Conservation (phyloP, 2,797 vertebrate species). For the Acanthurus leucopareius region DNA sequence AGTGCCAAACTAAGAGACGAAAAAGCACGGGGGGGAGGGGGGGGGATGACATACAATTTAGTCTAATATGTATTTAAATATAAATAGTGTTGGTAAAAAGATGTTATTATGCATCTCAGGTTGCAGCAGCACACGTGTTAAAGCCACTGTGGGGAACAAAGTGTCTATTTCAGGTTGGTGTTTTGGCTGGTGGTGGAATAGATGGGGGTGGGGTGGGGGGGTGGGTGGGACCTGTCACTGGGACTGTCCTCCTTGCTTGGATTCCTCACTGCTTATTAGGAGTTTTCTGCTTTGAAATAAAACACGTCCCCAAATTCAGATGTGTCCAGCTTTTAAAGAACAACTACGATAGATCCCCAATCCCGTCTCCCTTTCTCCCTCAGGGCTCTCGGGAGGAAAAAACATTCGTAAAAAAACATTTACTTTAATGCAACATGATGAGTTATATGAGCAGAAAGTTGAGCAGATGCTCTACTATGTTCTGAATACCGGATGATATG, state of each 20-base stretch:
- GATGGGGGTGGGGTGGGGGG: constrained; percentile 31
- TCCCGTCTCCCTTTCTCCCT: background rate
- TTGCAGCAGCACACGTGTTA: constrained; percentile 64
- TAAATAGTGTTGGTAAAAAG: constrained; percentile 67
- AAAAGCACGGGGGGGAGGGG: constrained; percentile 48
- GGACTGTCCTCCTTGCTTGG: constrained; percentile 27
- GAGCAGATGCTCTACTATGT: background rate
- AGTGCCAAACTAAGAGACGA: constrained; percentile 59
- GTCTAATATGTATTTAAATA: constrained; percentile 66
- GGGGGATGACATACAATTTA: constrained; percentile 59
- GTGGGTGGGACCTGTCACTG: constrained; percentile 30
- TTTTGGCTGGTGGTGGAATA: constrained; percentile 59
- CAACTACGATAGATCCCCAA: constrained; percentile 27
- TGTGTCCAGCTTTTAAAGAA: constrained; percentile 31
- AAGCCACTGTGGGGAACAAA: constrained; percentile 62
- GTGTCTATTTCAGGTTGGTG: constrained; percentile 57
- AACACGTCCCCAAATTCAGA: constrained; percentile 39
- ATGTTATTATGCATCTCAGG: constrained; percentile 64
- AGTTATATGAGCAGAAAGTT: background rate
- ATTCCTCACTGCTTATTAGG: constrained; percentile 20
- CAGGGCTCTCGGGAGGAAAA: background rate
- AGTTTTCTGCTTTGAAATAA: constrained; percentile 52
- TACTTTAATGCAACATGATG: constrained; percentile 1
- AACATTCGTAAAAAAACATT: constrained; percentile 8
- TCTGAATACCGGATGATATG: background rate